phyloP scores from a whole-genome alignment of 2,888 invertebrate genomes.

The Drosophila prostipennis region DNA sequence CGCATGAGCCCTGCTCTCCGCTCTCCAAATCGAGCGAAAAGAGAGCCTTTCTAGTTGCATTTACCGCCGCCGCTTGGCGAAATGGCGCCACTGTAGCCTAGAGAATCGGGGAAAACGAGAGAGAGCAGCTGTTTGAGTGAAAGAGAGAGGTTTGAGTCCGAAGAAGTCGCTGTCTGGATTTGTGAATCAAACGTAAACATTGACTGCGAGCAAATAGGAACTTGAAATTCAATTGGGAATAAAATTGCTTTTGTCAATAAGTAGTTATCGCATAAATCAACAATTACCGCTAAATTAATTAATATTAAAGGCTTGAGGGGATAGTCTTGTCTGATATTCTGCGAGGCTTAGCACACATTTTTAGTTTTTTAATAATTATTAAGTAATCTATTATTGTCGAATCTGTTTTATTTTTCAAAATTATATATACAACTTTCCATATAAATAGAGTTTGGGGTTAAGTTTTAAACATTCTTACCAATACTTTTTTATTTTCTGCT shows the following conservation, averaged over 20 bases:
- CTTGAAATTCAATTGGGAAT: slow-evolving; percentile 19
- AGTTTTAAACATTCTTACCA: too few relatives aligned
- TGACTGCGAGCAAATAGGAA: slow-evolving; percentile 24
- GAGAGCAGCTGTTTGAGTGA: slow-evolving; percentile 36
- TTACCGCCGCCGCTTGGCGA: slow-evolving; percentile 43
- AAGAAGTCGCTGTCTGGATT: slow-evolving; percentile 2
- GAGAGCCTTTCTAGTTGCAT: slow-evolving; percentile 42
- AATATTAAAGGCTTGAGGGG: background rate
- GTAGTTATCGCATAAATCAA: background rate
- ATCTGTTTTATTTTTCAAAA: too few relatives aligned
- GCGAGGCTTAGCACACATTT: too few relatives aligned
- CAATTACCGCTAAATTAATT: background rate
- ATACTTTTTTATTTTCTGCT: too few relatives aligned
- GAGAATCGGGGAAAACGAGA: slow-evolving; percentile 10
- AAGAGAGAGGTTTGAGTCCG: slow-evolving; percentile 14
- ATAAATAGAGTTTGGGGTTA: too few relatives aligned
- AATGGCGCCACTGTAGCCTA: slow-evolving; percentile 59
- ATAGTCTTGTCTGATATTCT: background rate
- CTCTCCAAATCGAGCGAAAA: background rate
- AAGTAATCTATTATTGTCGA: too few relatives aligned
- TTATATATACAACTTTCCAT: too few relatives aligned
- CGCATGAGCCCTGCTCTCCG: slow-evolving; percentile 17
- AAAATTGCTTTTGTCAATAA: slow-evolving; percentile 9
- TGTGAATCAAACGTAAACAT: slow-evolving; percentile 45
- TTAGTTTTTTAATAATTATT: background rate